These are phyloP conservation scores for Zonotrichia leucophrys DNA, from an alignment of 2,113 vertebrate species.

Conservation along the genomic window DNA sequence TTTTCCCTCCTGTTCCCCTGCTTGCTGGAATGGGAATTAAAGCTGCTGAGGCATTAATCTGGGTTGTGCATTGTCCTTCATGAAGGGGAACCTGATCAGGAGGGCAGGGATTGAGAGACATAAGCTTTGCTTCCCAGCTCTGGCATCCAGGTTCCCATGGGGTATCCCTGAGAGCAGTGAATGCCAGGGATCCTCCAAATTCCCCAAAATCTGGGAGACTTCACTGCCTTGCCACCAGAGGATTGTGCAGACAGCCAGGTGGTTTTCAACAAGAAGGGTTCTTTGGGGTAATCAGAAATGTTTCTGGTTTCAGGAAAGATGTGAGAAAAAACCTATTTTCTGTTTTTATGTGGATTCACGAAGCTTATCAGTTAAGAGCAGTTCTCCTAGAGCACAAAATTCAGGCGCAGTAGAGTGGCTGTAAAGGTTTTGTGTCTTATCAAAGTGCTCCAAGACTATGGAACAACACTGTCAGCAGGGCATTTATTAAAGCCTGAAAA, in stretches of 20 bases:
- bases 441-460: neutral
- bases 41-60: neutral
- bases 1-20: fast-evolving
- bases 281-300: neutral
- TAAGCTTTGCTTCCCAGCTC: fast-evolving
- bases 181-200: neutral
- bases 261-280: neutral
- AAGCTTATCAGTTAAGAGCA: neutral
- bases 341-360: neutral
- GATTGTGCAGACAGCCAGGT: neutral
- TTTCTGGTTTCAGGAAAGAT: neutral
- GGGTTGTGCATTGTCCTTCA: neutral
- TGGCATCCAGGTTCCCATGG: neutral
- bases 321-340: neutral
- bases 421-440: neutral
- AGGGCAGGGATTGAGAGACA: neutral
- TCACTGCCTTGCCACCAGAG: neutral
- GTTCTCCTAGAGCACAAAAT: neutral
- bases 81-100: neutral
- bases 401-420: neutral
- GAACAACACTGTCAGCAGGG: neutral
- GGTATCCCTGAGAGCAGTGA: neutral
- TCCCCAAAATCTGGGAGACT: neutral
- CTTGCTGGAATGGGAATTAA: neutral
- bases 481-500: neutral